These are phyloP conservation scores for Mugil cephalus DNA, from an alignment of 2,113 vertebrate genomes.

Conservation along the genomic window DNA sequence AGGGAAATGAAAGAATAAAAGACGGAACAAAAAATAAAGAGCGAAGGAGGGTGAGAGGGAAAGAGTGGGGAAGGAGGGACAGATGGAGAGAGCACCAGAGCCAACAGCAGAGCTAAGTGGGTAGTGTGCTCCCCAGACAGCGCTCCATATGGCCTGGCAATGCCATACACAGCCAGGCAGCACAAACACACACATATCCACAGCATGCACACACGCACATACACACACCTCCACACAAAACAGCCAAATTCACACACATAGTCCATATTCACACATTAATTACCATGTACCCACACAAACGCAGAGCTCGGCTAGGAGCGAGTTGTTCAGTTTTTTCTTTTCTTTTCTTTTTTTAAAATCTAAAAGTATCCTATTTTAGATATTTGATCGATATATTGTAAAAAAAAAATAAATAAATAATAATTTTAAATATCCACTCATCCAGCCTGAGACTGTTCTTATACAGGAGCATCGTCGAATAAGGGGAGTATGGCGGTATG, in stretches of 20 bases:
- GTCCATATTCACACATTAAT: constrained; percentile 33
- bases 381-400: not conserved
- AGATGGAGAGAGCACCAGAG: constrained; percentile 81
- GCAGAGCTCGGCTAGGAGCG: constrained; percentile 21
- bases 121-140: constrained; percentile 84
- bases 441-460: too few species aligned
- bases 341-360: too few species aligned
- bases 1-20: constrained; percentile 11
- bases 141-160: constrained; percentile 84
- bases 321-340: not conserved
- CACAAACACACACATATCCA: constrained; percentile 66
- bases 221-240: constrained; percentile 51
- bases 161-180: constrained; percentile 68
- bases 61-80: constrained; percentile 62
- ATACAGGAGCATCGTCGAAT: too few species aligned
- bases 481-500: too few species aligned
- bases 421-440: too few species aligned
- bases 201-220: constrained; percentile 42
- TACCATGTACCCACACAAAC: constrained; percentile 21
- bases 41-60: constrained; percentile 38
- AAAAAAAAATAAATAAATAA: too few species aligned
- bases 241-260: constrained; percentile 34
- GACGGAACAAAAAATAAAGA: constrained; percentile 37
- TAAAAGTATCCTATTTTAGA: not conserved
- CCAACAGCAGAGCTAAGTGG: constrained; percentile 83